Base-by-base conservation (phyloP, 2,888 invertebrate genomes). In the Drosophila atroscutellata region DNA sequence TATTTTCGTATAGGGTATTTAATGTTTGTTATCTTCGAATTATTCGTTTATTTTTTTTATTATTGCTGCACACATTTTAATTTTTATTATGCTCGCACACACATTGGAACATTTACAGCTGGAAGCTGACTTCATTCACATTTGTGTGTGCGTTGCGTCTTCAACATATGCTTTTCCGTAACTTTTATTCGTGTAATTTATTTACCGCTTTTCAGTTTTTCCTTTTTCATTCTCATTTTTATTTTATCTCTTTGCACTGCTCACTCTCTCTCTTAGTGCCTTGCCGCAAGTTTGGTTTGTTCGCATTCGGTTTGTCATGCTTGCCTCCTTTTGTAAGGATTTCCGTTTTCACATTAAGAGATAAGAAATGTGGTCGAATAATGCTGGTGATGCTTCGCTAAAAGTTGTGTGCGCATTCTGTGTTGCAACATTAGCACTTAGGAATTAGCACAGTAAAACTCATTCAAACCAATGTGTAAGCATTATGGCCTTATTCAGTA, bases 21-120 rank as follows among this genome's bases (percentile, higher is more conserved):
- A 3, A 20, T 7, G 13, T 24, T 18, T 20, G 18, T 0, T 6
- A 24, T 36, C 18, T n/a, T 0, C 13, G 18, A 9, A 18, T 6
- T 37, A 2, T 37, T 11, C 45, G 11, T 7, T 32, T 1, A 9
- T 49, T 42, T 56, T 42, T 56, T 64, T 32, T 34, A 36, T 36
- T 34, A 47, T 52, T 58, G 56, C 52, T 54, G 62, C 54, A 51
- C 50, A 60, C 54, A 60, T 76, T 76, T 78, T 78, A 63, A 75
- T 78, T 78, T 65, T 63, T 63, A 63, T 75, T 66, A 63, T 39
- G 80, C 62, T 69, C 52, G 18, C 34, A 15, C 58, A 37, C 58
- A 47, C 50, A 72, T 9, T 32, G 36, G 36, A 45, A 56, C 32
- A 49, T 3, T n/a, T 42, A 24, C 30, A 42, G 4, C 36, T 51